These are phyloP conservation scores for Heliconius hortense DNA, from an alignment of 2,888 invertebrate genomes.

Conservation along the genomic window DNA sequence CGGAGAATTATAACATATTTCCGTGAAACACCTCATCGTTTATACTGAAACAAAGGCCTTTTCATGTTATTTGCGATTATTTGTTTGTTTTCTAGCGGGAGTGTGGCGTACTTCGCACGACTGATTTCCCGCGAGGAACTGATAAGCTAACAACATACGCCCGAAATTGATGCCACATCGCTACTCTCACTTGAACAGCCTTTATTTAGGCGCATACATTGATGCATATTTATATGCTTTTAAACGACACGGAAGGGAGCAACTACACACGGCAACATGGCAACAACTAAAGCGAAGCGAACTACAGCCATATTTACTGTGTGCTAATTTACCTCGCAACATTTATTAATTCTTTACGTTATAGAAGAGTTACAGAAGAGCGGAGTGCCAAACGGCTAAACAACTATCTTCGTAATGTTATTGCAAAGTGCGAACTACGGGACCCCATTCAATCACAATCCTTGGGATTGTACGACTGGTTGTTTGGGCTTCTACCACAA, in stretches of 20 bases:
- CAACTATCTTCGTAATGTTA: no score
- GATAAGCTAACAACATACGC: constrained; percentile 17
- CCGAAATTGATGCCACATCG: neutral
- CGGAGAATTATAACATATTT: neutral
- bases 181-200: neutral
- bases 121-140: constrained; percentile 21
- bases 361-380: no score
- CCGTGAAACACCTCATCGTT: neutral
- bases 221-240: constrained; percentile 3
- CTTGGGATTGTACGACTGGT: no score
- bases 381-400: no score
- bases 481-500: no score
- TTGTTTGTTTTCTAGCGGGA: constrained; percentile 7
- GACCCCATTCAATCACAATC: no score
- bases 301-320: no score
- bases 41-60: constrained; percentile 2
- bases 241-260: neutral
- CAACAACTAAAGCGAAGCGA: neutral
- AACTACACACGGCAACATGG: neutral
- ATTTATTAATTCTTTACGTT: no score
- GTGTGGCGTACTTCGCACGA: neutral
- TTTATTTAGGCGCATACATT: constrained; percentile 1
- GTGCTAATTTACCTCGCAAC: no score
- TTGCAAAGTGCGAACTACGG: no score
- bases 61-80: constrained; percentile 16